Evolutionary conservation across 2,797 vertebrate species (phyloP).

Genomic region (Pipistrellus kuhlii): DNA sequence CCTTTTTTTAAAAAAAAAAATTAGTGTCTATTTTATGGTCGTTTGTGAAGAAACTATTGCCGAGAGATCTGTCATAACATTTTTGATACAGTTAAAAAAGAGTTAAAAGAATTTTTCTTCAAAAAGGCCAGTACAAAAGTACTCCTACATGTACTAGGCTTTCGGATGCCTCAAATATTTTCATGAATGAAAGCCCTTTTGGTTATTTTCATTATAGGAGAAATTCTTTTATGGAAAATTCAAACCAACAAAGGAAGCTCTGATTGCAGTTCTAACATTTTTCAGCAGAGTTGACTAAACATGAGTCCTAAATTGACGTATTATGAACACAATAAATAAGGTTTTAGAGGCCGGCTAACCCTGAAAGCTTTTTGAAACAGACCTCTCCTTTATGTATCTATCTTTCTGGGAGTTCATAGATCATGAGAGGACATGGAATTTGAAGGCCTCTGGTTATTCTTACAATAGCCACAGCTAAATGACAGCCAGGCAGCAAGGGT

Average conservation of each 20-base stretch:
- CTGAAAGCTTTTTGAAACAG: constrained; percentile 82
- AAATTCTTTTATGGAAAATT: constrained; percentile 87
- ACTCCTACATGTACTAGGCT: constrained; percentile 87
- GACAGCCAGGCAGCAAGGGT: background rate
- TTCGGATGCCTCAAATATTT: constrained; percentile 89
- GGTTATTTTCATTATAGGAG: constrained; percentile 83
- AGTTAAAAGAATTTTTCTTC: constrained; percentile 85
- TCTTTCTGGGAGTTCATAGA: constrained; percentile 74
- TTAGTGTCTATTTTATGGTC: constrained; percentile 60
- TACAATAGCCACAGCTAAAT: constrained; percentile 57
- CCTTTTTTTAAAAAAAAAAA: constrained; percentile 45
- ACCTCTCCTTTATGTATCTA: constrained; percentile 68
- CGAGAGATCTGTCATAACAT: constrained; percentile 56
- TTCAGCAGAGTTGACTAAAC: constrained; percentile 83
- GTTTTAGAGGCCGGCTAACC: constrained; percentile 82
- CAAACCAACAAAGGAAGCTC: constrained; percentile 88
- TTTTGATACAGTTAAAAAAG: constrained; percentile 79
- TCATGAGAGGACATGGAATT: constrained; percentile 68
- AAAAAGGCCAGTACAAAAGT: constrained; percentile 83
- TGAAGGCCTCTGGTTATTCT: constrained; percentile 73
- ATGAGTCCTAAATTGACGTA: constrained; percentile 84
- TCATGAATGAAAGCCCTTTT: constrained; percentile 88
- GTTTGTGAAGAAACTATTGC: constrained; percentile 54
- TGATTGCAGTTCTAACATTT: constrained; percentile 87
- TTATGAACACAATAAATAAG: constrained; percentile 86